Conservation (phyloP, 1,140 invertebrate species). For the Charaxes varanes region DNA sequence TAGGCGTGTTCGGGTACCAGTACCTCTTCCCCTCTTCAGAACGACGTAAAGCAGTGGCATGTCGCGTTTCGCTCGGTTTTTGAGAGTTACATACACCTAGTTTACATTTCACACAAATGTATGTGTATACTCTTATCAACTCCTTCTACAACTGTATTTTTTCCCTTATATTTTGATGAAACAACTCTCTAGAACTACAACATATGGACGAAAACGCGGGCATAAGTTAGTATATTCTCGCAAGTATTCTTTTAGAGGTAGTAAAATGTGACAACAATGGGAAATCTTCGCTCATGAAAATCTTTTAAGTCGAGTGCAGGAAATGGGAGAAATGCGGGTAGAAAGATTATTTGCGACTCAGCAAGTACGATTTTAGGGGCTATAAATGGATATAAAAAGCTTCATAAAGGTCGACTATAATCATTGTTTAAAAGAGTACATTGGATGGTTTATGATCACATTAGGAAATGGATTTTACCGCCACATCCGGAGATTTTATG, state of each 20-base stretch:
- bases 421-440: slow-evolving; percentile 44
- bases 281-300: slow-evolving; percentile 16
- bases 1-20: too few relatives aligned
- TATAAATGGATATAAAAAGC: slow-evolving; percentile 61
- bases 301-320: slow-evolving; percentile 27
- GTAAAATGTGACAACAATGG: slow-evolving; percentile 20
- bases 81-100: too few relatives aligned
- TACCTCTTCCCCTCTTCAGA: too few relatives aligned
- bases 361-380: slow-evolving; percentile 45
- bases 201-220: background rate
- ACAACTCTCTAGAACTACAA: background rate
- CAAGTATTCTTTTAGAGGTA: slow-evolving; percentile 6
- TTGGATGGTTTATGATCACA: slow-evolving; percentile 38
- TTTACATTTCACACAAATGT: too few relatives aligned
- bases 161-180: too few relatives aligned
- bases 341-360: slow-evolving; percentile 31
- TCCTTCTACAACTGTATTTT: too few relatives aligned
- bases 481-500: too few relatives aligned
- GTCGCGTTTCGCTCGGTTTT: too few relatives aligned
- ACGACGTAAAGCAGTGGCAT: too few relatives aligned
- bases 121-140: too few relatives aligned
- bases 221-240: background rate
- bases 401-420: slow-evolving; percentile 49
- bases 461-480: slow-evolving; percentile 56
- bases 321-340: slow-evolving; percentile 19